These are phyloP conservation scores for Cheirogaleus major DNA, from an alignment of 2,797 vertebrate species.

Conservation along the genomic window DNA sequence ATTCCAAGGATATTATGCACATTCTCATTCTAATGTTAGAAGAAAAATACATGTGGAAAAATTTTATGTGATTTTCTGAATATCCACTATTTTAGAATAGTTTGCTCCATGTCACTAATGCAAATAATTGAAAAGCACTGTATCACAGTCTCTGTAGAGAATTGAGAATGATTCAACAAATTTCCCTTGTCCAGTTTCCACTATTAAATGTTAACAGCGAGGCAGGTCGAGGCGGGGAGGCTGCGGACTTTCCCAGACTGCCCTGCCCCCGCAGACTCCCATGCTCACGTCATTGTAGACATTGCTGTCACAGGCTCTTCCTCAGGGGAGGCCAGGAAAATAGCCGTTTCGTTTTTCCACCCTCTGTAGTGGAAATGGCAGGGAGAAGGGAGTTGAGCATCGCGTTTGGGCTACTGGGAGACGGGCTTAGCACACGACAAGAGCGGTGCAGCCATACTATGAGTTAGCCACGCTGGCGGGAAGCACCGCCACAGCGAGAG, in stretches of 20 bases:
- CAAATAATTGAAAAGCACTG: neutral
- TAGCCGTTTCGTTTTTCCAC: neutral
- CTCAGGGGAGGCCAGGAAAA: neutral
- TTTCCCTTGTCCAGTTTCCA: neutral
- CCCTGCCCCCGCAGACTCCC: neutral
- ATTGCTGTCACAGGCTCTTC: neutral
- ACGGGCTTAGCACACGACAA: neutral
- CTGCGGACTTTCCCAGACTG: neutral
- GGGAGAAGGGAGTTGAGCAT: neutral
- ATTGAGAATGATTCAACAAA: neutral
- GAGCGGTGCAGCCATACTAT: neutral
- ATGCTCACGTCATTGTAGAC: neutral
- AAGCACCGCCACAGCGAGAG: neutral
- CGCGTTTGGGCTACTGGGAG: neutral
- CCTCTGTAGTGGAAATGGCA: neutral
- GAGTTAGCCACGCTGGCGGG: neutral
- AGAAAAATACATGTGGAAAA: neutral
- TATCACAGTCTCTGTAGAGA: neutral
- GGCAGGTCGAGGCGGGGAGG: neutral
- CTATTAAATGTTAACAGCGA: neutral
- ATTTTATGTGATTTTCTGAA: neutral
- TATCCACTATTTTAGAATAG: neutral
- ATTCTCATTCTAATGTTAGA: neutral
- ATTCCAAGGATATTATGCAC: neutral
- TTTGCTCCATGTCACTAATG: neutral